Base-by-base conservation (phyloP, 2,797 vertebrate genomes). In the Tympanoctomys barrerae region DNA sequence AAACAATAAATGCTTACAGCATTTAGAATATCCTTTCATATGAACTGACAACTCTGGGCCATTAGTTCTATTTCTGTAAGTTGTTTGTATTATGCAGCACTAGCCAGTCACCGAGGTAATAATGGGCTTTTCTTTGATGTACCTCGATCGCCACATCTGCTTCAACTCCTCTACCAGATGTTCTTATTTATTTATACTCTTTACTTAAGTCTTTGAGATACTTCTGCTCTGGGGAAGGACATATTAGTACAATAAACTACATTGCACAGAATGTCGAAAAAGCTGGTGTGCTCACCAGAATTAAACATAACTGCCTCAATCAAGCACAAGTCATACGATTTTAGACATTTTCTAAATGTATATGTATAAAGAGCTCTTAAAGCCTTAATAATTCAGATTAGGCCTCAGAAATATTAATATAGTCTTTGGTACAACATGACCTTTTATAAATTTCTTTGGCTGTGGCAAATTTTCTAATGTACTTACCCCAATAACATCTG, bases 181-280 rank as follows among this genome's bases (percentile, higher is more conserved):
- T 90, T 97, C 87, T 1, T 90, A 91, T 96, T 96, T 97, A 92
- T 96, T 96, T 95, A 96, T 79, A 92, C 83, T 96, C 90, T 82
- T 80, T 82, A 71, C 79, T 89, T 91, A 81, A 70, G 49, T 93
- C 94, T 94, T 80, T 77, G 42, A 92, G 91, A 91, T 93, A 89
- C 70, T 93, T 96, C 52, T 95, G 88, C 89, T 95, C 89, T 86
- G 62, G 78, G 22, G 49, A 90, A 92, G 91, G 91, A 64, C 70
- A 28, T 83, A 84, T 90, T 94, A 96, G 77, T 87, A 94, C 89
- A 97, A 96, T 91, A 87, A 96, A 95, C 91, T 93, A 24, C 85
- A 87, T 95, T 90, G 90, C n/a, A 85, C 36, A 75, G 68, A 79
- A 95, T 87, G 77, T 95, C 91, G 91, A 77, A 70, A 70, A 66